Evolutionary conservation across 2,797 vertebrate species (phyloP), one percentile per base, ranked within the genome.

Genomic region (Gambusia yucatana): DNA sequence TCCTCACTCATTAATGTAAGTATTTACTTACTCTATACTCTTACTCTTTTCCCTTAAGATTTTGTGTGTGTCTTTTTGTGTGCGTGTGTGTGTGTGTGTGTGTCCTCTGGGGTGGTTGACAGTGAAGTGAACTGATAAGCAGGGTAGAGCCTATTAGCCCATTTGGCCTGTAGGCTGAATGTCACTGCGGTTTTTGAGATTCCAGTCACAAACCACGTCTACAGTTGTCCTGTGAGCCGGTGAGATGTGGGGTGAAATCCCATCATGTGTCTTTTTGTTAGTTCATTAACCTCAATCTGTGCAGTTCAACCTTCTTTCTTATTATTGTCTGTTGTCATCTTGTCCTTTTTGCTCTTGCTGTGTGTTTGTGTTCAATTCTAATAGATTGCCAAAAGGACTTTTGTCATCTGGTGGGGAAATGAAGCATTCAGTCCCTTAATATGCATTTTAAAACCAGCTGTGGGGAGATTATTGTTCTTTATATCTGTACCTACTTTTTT

Each of bases 91-190:
- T 77, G 47, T 44, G 25, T 71, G 72, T 78, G 77, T 82, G 80
- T 73, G 72, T 83, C 75, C 69, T 84, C 55, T 84, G 78, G 72
- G 78, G 74, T 85, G 71, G 63, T 75, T 90, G 82, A 84, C 87
- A 80, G 79, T 86, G 89, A 73, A 70, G 77, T 59, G 10, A 70
- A 70, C 81, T 87, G 89, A 93, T 93, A 93, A 92, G 92, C 80
- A 82, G 80, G 65, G 57, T 67, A 84, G 77, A 91, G 85, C 87
- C 86, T 87, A 87, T 93, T 91, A 91, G 84, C 86, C 84, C 78
- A 77, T 86, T 87, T 88, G 86, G 87, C 90, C 89, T 78, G 81
- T 78, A 88, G 91, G 84, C 78, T 87, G 75, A 87, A 78, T 85
- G 81, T 86, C 82, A 80, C 80, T 82, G 75, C 73, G 78, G 88